Conservation (phyloP, 2,888 invertebrate genomes). For the Scaptomyza flava region DNA sequence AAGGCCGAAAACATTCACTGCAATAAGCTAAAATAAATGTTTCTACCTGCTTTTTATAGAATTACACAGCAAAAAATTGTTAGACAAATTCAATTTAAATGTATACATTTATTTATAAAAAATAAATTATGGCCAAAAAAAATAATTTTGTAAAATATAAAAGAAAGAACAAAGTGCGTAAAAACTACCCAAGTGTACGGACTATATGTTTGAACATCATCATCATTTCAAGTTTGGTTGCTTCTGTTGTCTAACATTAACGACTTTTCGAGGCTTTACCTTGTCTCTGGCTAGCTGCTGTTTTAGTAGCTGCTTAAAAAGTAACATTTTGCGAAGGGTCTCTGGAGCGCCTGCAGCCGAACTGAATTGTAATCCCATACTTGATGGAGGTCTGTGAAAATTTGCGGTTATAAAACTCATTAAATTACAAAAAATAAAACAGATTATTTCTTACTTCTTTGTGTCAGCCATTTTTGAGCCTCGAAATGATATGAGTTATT, state of each 20-base stretch:
- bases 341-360: conserved; percentile 48
- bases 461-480: conserved; percentile 33
- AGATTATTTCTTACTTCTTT: conserved; percentile 15
- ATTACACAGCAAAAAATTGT: background rate
- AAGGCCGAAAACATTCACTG: background rate
- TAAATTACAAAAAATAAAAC: background rate
- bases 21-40: background rate
- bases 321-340: conserved; percentile 60
- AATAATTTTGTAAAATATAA: conserved; percentile 2
- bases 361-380: conserved; percentile 51
- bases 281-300: conserved; percentile 40
- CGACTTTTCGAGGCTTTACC: conserved; percentile 13
- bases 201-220: background rate
- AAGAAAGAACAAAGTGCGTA: conserved; percentile 1
- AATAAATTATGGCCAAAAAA: conserved; percentile 7
- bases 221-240: conserved; percentile 11
- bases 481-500: conserved; percentile 2
- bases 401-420: background rate
- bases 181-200: conserved; percentile 13
- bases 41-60: background rate
- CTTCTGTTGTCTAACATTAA: background rate
- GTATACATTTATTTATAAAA: conserved; percentile 8
- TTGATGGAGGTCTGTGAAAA: conserved; percentile 16
- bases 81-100: background rate
- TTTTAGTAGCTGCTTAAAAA: conserved; percentile 43